These are phyloP conservation scores for Miichthys miiuy DNA, from an alignment of 2,797 vertebrate species.

Conservation along the genomic window DNA sequence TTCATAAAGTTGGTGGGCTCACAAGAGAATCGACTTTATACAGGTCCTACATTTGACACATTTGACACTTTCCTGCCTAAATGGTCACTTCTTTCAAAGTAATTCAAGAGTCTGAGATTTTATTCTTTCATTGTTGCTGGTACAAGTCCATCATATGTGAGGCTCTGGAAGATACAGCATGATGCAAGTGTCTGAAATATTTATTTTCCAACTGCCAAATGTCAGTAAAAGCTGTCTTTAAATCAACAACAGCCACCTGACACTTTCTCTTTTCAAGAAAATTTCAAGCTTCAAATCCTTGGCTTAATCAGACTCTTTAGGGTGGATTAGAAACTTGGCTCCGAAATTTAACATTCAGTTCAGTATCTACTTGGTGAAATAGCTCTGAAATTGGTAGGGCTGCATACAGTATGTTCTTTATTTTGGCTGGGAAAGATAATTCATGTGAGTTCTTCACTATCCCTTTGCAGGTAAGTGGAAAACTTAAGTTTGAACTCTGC, in stretches of 20 bases:
- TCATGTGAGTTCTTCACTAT: not conserved
- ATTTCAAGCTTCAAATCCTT: not conserved
- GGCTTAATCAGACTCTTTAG: not conserved
- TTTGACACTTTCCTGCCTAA: not conserved
- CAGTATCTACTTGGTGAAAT: not conserved
- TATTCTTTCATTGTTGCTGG: not conserved
- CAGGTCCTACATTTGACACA: not conserved
- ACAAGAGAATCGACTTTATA: not conserved
- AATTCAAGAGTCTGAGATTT: slow-evolving; percentile 7
- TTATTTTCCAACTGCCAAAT: not conserved
- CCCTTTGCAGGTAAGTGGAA: not conserved
- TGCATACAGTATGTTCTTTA: not conserved
- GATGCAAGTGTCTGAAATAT: slow-evolving; percentile 36
- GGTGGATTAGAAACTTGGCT: not conserved
- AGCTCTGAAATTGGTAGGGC: not conserved
- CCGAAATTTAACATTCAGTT: not conserved
- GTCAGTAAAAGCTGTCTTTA: slow-evolving; percentile 11
- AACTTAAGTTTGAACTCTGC: not conserved
- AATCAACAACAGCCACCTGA: not conserved
- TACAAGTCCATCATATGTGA: not conserved
- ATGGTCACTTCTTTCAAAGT: not conserved
- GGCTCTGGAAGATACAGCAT: not conserved
- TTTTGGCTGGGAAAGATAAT: not conserved
- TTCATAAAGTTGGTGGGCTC: not conserved
- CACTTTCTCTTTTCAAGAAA: not conserved